These are phyloP conservation scores for Platynereis dumerilii DNA, from an alignment of 2,888 invertebrate species.

Conservation along the genomic window DNA sequence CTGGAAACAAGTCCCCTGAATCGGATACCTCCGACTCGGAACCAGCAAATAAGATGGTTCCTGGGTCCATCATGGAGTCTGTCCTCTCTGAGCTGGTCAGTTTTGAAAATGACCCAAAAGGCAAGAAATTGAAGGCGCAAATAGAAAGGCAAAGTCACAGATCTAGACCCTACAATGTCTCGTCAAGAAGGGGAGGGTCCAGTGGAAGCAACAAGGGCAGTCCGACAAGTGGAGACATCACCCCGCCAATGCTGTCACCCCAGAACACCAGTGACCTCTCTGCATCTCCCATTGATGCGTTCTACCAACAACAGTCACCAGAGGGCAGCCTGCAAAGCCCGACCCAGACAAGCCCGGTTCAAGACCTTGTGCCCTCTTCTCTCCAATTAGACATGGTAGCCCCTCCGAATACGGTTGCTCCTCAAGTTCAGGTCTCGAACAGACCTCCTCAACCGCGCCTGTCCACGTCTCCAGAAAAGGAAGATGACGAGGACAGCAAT, in stretches of 20 bases:
- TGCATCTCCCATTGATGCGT: background rate
- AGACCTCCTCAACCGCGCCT: background rate
- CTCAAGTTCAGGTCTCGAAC: background rate
- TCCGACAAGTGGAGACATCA: background rate
- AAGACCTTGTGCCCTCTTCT: constrained; percentile 6
- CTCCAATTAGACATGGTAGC: constrained; percentile 30
- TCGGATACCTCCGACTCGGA: constrained; percentile 16
- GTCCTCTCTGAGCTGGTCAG: constrained; percentile 49
- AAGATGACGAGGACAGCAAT: constrained; percentile 4
- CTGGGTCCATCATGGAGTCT: constrained; percentile 49
- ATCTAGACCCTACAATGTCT: background rate
- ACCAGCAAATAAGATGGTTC: constrained; percentile 40
- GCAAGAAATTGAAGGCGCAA: constrained; percentile 4
- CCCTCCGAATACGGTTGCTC: constrained; percentile 31
- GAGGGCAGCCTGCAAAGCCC: background rate
- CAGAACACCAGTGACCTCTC: background rate
- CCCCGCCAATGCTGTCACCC: background rate
- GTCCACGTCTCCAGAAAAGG: background rate
- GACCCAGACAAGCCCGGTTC: background rate
- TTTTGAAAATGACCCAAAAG: constrained; percentile 37
- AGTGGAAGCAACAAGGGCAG: too few relatives aligned
- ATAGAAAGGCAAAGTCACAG: background rate
- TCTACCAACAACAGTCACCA: background rate
- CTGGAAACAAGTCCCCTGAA: background rate
- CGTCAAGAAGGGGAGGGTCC: background rate